Percentiles rank a stretch among this genome's conserved stretches.
These are phyloP conservation scores for Cydia splendana DNA, from an alignment of 1,140 invertebrate genomes.

Conservation along the genomic window DNA sequence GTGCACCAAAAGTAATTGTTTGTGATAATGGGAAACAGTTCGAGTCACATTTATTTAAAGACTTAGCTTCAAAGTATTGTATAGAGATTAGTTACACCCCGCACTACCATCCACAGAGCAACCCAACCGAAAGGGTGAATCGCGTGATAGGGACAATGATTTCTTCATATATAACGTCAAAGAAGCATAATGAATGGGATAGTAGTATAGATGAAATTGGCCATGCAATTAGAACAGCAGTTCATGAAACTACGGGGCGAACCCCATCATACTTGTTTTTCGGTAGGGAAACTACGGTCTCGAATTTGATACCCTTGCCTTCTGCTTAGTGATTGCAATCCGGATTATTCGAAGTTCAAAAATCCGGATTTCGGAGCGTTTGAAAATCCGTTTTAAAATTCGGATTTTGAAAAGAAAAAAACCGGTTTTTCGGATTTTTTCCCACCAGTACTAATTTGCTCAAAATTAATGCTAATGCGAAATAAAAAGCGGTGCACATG, in stretches of 20 bases:
- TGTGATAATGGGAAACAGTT: conserved; percentile 47
- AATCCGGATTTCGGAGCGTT: too few relatives aligned
- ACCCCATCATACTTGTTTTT: conserved; percentile 26
- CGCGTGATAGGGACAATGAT: conserved; percentile 19
- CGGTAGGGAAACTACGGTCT: conserved; percentile 24
- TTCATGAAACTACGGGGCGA: conserved; percentile 26
- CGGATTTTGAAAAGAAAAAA: too few relatives aligned
- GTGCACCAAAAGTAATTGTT: conserved; percentile 36
- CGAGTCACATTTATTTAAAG: conserved; percentile 42
- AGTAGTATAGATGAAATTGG: neutral
- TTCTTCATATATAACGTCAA: neutral
- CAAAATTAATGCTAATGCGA: too few relatives aligned
- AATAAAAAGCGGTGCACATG: too few relatives aligned
- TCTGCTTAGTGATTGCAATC: too few relatives aligned
- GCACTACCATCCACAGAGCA: conserved; percentile 6
- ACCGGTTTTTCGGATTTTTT: too few relatives aligned
- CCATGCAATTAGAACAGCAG: conserved; percentile 21
- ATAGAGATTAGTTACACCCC: neutral
- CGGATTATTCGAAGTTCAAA: too few relatives aligned
- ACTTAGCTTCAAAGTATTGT: conserved; percentile 20
- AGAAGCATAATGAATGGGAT: conserved; percentile 32
- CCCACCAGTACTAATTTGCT: too few relatives aligned
- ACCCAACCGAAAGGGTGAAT: conserved; percentile 28
- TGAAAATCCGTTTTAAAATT: too few relatives aligned
- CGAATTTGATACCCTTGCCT: too few relatives aligned